A percentile compares a stretch with the other conserved stretches of the same genome.
phyloP scores from a whole-genome alignment of 2,888 invertebrate genomes.

The Mamestra brassicae region DNA sequence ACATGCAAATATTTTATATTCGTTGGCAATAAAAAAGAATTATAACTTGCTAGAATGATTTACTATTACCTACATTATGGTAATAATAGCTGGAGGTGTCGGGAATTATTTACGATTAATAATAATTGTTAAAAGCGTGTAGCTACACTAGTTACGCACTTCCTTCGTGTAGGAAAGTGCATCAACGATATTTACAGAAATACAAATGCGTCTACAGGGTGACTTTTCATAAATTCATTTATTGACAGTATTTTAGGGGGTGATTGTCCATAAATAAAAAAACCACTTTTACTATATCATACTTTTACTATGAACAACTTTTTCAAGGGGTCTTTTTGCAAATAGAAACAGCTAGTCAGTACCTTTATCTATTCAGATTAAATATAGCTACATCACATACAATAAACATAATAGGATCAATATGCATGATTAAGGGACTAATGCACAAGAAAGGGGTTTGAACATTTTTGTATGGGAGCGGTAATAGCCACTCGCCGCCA shows the following conservation, averaged over 20 bases:
- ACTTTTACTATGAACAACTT: no score
- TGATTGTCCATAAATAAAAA: background rate
- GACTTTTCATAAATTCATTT: background rate
- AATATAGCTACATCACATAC: no score
- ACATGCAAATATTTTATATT: constrained; percentile 45
- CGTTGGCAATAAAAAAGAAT: constrained; percentile 25
- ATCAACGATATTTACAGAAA: background rate
- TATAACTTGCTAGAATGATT: constrained; percentile 40
- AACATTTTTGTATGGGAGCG: no score
- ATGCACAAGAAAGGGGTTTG: no score
- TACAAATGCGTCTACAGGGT: background rate
- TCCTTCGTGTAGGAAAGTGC: constrained; percentile 15
- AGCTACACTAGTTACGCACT: constrained; percentile 21
- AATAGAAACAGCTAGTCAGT: no score
- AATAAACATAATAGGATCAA: no score
- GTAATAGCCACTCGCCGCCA: no score
- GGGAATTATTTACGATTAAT: constrained; percentile 8
- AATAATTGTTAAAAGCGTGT: constrained; percentile 21
- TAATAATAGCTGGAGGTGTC: constrained; percentile 41
- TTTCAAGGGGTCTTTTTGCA: no score
- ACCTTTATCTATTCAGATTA: no score
- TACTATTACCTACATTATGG: constrained; percentile 11
- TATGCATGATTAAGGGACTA: no score
- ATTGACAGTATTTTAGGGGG: background rate
- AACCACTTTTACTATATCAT: background rate